Percentiles rank a stretch among this genome's conserved stretches.
phyloP scores from a whole-genome alignment of 1,140 invertebrate species.

The Lasioglossum albipes region DNA sequence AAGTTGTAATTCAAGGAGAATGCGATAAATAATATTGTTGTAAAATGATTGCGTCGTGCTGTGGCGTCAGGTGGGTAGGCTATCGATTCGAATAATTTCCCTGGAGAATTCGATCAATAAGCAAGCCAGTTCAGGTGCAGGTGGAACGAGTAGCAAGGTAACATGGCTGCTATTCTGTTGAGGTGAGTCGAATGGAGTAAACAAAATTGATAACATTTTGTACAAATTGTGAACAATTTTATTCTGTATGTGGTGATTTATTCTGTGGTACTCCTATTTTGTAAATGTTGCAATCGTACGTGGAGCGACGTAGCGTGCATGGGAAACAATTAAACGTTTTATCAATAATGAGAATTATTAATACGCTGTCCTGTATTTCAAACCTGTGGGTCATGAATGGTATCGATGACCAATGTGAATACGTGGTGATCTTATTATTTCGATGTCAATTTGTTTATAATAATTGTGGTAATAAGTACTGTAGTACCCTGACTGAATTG shows the following conservation, averaged over 20 bases:
- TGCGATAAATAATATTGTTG: not conserved
- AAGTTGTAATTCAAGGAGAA: too few species aligned
- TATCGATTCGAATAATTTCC: slow-evolving; percentile 51
- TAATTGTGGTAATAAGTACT: too few species aligned
- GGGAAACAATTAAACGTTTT: not conserved
- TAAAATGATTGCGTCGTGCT: not conserved
- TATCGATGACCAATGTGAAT: not conserved
- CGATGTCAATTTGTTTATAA: too few species aligned
- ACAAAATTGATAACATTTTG: not conserved
- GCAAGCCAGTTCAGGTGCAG: slow-evolving; percentile 55
- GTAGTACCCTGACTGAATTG: too few species aligned
- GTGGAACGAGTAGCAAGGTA: slow-evolving; percentile 46
- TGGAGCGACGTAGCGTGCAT: too few species aligned
- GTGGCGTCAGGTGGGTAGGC: slow-evolving; percentile 17
- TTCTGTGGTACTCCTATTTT: not conserved
- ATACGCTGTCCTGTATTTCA: not conserved
- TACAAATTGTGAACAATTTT: not conserved
- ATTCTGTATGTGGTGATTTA: not conserved
- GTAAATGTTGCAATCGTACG: too few species aligned
- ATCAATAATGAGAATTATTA: slow-evolving; percentile 15
- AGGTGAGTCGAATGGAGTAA: slow-evolving; percentile 64
- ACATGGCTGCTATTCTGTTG: slow-evolving; percentile 73
- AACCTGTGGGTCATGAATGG: not conserved
- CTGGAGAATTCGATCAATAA: slow-evolving; percentile 72
- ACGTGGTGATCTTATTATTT: too few species aligned